These are phyloP conservation scores for Cisticola juncidis DNA, from an alignment of 2,113 vertebrate species.

Conservation along the genomic window DNA sequence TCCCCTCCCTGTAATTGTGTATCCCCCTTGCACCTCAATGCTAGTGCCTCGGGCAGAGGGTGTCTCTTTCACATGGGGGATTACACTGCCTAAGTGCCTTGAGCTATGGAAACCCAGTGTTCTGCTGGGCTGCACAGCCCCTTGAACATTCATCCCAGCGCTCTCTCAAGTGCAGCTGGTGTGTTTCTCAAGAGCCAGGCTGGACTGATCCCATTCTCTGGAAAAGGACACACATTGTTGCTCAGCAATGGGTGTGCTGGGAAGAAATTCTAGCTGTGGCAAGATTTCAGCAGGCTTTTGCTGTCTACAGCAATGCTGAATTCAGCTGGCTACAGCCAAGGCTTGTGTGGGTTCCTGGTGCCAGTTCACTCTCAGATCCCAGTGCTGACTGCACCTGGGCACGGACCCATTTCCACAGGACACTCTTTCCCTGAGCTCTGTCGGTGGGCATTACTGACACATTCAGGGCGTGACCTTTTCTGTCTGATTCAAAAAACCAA, in stretches of 20 bases:
- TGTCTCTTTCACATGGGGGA: not conserved
- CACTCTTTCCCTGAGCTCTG: not conserved
- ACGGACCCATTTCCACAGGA: not conserved
- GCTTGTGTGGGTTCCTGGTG: not conserved
- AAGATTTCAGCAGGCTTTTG: constrained; percentile 31
- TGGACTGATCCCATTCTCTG: constrained; percentile 41
- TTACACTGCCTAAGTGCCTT: not conserved
- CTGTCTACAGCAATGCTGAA: not conserved
- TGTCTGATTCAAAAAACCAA: not conserved
- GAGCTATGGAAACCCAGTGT: constrained; percentile 9
- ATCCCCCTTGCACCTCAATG: constrained; percentile 4
- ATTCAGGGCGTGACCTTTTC: not conserved
- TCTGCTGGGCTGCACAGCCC: constrained; percentile 18
- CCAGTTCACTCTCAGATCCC: not conserved
- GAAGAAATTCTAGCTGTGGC: constrained; percentile 24
- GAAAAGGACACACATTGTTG: constrained; percentile 50
- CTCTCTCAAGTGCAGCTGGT: constrained; percentile 40
- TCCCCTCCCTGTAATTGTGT: not conserved
- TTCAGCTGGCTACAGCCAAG: not conserved
- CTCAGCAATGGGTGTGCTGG: constrained; percentile 49
- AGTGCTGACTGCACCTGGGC: not conserved
- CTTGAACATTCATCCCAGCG: not conserved
- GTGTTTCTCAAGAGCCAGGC: constrained; percentile 49
- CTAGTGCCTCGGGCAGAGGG: constrained; percentile 34
- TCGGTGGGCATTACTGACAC: not conserved